These are phyloP conservation scores for Haliaeetus leucogaster DNA, from an alignment of 2,113 vertebrate genomes.

Conservation along the genomic window DNA sequence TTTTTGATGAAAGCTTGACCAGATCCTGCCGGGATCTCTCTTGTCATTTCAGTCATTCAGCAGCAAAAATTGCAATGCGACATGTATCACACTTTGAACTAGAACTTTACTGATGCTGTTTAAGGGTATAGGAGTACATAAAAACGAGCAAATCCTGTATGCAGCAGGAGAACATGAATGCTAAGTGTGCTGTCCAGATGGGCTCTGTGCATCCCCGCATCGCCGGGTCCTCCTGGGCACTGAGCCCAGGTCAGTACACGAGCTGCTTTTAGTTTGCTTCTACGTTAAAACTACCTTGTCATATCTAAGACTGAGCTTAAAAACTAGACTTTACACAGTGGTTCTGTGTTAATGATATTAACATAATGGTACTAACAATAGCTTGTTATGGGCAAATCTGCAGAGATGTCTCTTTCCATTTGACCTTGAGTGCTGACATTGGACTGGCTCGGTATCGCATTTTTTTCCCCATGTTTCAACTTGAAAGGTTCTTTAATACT, in stretches of 20 bases:
- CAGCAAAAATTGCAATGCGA: neutral
- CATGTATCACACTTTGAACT: neutral
- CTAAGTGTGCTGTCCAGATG: neutral
- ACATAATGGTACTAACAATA: neutral
- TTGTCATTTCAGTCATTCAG: neutral
- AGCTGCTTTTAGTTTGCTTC: neutral
- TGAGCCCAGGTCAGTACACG: neutral
- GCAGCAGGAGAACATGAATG: neutral
- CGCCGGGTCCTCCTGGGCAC: rapidly evolving
- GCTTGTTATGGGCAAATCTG: neutral
- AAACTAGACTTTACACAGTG: neutral
- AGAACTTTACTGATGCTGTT: neutral
- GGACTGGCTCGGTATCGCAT: rapidly evolving
- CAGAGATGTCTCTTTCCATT: neutral
- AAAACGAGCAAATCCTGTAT: neutral
- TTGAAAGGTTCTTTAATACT: slow-evolving; percentile 4
- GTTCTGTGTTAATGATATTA: slow-evolving; percentile 5
- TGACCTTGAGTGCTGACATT: neutral
- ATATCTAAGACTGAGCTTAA: neutral
- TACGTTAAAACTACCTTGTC: neutral
- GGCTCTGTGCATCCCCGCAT: rapidly evolving
- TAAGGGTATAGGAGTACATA: neutral
- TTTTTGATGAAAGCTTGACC: neutral
- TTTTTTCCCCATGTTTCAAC: neutral
- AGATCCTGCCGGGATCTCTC: neutral